These are phyloP conservation scores for Vesta saturnalis DNA, from an alignment of 2,888 invertebrate species.

Conservation along the genomic window DNA sequence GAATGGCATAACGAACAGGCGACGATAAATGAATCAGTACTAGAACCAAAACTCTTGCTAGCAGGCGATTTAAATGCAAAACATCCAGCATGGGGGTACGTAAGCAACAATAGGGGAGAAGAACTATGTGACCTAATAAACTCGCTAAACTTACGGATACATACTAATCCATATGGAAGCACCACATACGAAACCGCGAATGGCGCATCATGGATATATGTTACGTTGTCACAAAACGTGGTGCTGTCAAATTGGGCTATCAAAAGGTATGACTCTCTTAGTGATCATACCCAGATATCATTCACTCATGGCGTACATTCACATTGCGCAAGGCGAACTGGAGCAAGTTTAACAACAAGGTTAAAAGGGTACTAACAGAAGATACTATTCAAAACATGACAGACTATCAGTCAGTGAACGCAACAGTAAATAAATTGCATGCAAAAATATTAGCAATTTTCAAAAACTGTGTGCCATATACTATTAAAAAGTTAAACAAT, in stretches of 20 bases:
- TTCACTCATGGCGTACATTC: background rate
- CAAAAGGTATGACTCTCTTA: background rate
- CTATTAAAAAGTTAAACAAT: background rate
- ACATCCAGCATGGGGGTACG: too few species aligned
- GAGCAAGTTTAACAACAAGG: background rate
- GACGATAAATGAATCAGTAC: background rate
- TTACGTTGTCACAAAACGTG: background rate
- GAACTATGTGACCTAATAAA: background rate
- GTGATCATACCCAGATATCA: background rate
- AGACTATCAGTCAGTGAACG: background rate
- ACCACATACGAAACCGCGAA: background rate
- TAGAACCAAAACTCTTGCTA: background rate
- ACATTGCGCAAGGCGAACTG: background rate
- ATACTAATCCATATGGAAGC: background rate
- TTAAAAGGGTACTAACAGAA: background rate
- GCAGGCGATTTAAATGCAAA: background rate
- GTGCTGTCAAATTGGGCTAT: background rate
- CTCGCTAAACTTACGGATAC: background rate
- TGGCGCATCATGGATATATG: background rate
- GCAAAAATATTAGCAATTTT: background rate
- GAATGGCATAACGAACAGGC: background rate
- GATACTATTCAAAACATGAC: background rate
- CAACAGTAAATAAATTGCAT: background rate
- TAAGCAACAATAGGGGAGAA: background rate
- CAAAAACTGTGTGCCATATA: background rate